A percentile compares a stretch with the other conserved stretches of the same genome.
Conservation (phyloP, 2,113 vertebrate species). For the Platysternon megacephalum region DNA sequence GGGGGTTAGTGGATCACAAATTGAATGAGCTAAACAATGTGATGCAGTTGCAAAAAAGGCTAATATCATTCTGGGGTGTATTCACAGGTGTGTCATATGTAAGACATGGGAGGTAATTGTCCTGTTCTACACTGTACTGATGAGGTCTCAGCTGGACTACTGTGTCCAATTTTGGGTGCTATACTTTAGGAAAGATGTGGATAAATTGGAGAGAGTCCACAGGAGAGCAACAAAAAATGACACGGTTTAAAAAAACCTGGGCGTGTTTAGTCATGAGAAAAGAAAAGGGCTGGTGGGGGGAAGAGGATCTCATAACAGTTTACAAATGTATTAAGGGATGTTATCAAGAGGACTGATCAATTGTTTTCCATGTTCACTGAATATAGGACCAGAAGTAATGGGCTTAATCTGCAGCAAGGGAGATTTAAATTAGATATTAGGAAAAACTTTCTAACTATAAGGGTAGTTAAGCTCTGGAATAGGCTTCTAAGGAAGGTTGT, state of each 20-base stretch:
- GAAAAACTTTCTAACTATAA: background rate
- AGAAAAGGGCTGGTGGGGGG: accelerated
- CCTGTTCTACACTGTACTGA: background rate
- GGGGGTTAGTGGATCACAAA: background rate
- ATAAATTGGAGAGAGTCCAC: background rate
- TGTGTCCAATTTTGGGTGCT: background rate
- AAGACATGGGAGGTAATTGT: background rate
- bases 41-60: background rate
- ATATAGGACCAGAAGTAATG: background rate
- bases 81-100: background rate
- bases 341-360: background rate
- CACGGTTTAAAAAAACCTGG: background rate
- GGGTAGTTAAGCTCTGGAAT: background rate
- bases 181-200: background rate
- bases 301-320: too few species aligned
- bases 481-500: background rate
- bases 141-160: background rate
- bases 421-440: background rate
- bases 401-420: background rate
- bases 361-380: background rate
- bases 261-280: background rate
- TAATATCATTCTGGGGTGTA: background rate
- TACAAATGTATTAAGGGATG: background rate
- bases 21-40: background rate
- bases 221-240: background rate